Evolutionary conservation across 2,113 vertebrate species (phyloP), one percentile per base, ranked within the genome.

Genomic region (Tretioscincus oriximinensis): DNA sequence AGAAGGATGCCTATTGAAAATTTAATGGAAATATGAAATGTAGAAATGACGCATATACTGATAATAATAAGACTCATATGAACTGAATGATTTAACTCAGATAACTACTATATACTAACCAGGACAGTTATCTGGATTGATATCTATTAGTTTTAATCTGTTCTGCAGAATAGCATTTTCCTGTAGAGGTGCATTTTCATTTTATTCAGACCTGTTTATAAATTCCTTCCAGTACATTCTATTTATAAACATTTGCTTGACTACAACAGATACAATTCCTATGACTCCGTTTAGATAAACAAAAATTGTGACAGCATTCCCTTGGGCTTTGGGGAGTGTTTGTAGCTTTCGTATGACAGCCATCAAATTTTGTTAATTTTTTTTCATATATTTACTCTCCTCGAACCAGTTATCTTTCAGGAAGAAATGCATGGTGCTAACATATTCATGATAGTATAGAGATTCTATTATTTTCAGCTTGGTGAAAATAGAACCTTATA

Each of bases 401-500:
- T 94, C 84, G 88, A 95, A 96, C 95, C 95, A 97, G 35, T 90
- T 87, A 88, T 98, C 96, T 68, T 91, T 94, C 82, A 88, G 91
- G 61, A 99, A 87, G 92, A 98, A 99, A 7, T 11, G 75, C 5
- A 96, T 74, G 2, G 96, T 49, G 1, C 98, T 97, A 0, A 88
- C 54, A 77, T 96, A 97, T 6, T 97, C 98, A n/a, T 93, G 92
- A 11, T 91, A 93, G 76, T 94, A 94, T 1, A 98, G 75, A 0
- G 1, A 84, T 1, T 90, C 89, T 97, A 98, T 95, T 73, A 86
- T 85, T 75, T 26, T 74, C 79, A 66, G 64, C 91, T 54, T 0
- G 97, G 97, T 4, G 98, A 97, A 90, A 98, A 98, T 29, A 98
- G 91, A 75, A 96, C 95, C 83, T 91, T 94, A 87, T 93, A 95